Conservation (phyloP, 1,140 invertebrate genomes). For the Trachymyrmex septentrionalis region DNA sequence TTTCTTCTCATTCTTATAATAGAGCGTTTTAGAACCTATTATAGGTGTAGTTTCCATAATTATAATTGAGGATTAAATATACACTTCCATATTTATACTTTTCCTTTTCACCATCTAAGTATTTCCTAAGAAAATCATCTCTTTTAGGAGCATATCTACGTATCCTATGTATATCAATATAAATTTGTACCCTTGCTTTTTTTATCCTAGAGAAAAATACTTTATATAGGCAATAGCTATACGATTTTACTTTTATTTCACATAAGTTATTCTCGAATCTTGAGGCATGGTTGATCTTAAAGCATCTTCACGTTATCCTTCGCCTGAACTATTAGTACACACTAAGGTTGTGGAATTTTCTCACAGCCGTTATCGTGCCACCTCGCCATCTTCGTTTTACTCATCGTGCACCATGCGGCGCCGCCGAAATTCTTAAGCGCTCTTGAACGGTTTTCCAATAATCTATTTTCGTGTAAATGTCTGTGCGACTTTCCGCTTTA, state of each 20-base stretch:
- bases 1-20: too few species aligned
- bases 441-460: constrained; percentile 62
- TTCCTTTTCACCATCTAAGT: too few species aligned
- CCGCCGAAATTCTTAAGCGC: constrained; percentile 63
- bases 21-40: too few species aligned
- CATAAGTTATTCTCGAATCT: not conserved
- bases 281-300: not conserved
- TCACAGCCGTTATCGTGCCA: constrained; percentile 42
- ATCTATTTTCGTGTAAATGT: constrained; percentile 59
- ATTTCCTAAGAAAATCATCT: not conserved
- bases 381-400: constrained; percentile 50
- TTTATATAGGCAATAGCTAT: not conserved
- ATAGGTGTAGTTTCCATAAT: too few species aligned
- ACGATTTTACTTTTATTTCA: not conserved
- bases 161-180: not conserved
- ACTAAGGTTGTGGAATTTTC: constrained; percentile 22
- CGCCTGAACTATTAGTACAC: constrained; percentile 5
- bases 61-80: too few species aligned
- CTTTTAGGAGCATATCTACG: not conserved
- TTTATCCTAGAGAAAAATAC: not conserved
- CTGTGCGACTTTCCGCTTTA: constrained; percentile 42
- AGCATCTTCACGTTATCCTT: constrained; percentile 1
- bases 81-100: too few species aligned
- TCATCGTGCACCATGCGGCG: constrained; percentile 35
- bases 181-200: not conserved